Percentiles rank a stretch among this genome's conserved stretches.
phyloP scores from a whole-genome alignment of 2,113 vertebrate species.

The Neolamprologus variostigma region DNA sequence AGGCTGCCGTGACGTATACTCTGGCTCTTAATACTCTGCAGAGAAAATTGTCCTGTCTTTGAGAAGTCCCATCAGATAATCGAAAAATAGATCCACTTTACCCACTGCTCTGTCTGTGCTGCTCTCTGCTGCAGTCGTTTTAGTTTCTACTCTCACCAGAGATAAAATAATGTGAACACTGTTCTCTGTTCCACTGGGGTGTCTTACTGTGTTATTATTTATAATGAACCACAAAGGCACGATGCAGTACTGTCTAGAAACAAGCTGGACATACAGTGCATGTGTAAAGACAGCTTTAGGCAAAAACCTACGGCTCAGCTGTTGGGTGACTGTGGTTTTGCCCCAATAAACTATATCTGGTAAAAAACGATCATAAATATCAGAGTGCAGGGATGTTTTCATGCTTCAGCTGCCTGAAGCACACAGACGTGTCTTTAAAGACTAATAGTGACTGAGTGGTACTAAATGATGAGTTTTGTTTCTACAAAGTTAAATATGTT shows the following conservation, averaged over 20 bases:
- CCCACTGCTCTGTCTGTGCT: not conserved
- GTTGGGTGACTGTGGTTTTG: not conserved
- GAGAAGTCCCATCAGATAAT: constrained; percentile 6
- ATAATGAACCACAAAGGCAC: not conserved
- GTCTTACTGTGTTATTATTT: not conserved
- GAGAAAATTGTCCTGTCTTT: constrained; percentile 13
- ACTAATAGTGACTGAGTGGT: too few relatives aligned
- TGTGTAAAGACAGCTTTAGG: not conserved
- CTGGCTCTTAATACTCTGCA: constrained; percentile 10
- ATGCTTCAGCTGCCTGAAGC: not conserved
- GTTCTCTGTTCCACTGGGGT: not conserved
- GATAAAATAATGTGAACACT: not conserved
- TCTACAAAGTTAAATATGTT: not conserved
- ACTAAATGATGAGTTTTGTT: not conserved
- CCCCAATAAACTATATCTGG: not conserved
- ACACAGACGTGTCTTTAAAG: too few relatives aligned
- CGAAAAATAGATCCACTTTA: not conserved
- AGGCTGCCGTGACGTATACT: constrained; percentile 1
- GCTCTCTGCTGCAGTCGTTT: not conserved
- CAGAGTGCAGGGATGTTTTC: not conserved
- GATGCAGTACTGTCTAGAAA: not conserved
- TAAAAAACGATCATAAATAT: not conserved
- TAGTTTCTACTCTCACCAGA: not conserved
- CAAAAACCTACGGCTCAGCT: rapidly evolving
- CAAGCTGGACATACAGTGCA: not conserved